Evolutionary conservation across 2,797 vertebrate species (phyloP).

Genomic region (Meda fulgida): DNA sequence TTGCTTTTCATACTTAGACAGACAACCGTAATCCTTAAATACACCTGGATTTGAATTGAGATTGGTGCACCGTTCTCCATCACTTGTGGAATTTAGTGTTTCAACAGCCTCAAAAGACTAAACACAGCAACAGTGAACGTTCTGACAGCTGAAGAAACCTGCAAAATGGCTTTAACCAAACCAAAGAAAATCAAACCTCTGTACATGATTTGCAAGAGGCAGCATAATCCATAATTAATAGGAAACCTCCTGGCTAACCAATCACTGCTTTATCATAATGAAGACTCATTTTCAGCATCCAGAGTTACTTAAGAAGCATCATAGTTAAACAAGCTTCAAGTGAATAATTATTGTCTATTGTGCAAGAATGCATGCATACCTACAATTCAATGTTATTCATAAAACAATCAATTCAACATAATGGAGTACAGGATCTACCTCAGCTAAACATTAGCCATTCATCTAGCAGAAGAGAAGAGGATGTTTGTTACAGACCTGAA

Average conservation of each 20-base stretch:
- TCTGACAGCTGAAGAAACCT: neutral
- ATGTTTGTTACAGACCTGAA: neutral
- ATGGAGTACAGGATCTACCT: neutral
- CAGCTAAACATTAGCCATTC: conserved; percentile 8
- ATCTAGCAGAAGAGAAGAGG: conserved; percentile 3
- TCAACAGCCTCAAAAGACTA: neutral
- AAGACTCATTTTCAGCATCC: conserved; percentile 37
- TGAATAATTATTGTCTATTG: conserved; percentile 18
- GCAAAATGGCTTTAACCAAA: neutral
- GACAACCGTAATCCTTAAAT: conserved; percentile 71
- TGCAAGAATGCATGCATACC: neutral
- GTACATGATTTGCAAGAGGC: neutral
- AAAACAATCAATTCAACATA: conserved; percentile 7
- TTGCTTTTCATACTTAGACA: conserved; percentile 73
- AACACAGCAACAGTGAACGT: conserved; percentile 8
- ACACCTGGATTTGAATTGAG: conserved; percentile 63
- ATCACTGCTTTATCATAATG: conserved; percentile 45
- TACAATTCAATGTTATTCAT: conserved; percentile 25
- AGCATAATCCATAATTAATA: conserved; percentile 10
- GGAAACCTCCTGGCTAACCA: conserved; percentile 20
- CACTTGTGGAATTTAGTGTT: conserved; percentile 21
- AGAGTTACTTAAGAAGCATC: conserved; percentile 13
- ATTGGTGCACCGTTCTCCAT: conserved; percentile 7
- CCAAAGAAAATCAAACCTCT: neutral
- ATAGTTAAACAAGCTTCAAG: conserved; percentile 39